Conservation (phyloP, 2,113 vertebrate genomes). For the Nycticryphes semicollaris region DNA sequence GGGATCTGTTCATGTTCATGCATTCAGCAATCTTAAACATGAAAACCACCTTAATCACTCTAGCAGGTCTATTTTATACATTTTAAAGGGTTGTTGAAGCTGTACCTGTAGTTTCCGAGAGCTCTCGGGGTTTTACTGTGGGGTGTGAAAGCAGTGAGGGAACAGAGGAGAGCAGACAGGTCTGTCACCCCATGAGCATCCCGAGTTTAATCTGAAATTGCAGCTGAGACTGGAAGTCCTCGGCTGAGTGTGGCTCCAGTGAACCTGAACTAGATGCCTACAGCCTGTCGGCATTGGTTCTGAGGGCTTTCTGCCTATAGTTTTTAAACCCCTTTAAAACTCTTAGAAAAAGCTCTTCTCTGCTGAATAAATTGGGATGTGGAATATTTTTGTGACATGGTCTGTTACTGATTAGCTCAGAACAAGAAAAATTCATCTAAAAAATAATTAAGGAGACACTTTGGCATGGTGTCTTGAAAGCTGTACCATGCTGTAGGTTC, state of each 20-base stretch:
- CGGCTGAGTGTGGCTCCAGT: not conserved
- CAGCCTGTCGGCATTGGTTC: not conserved
- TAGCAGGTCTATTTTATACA: not conserved
- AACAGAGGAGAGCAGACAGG: not conserved
- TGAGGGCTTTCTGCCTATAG: not conserved
- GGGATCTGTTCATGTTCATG: not conserved
- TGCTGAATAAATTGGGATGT: conserved; percentile 13
- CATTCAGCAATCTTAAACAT: not conserved
- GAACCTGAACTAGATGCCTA: not conserved
- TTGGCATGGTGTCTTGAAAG: conserved; percentile 42
- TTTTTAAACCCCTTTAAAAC: not conserved
- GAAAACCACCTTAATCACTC: not conserved
- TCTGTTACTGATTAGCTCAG: conserved; percentile 61
- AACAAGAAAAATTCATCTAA: conserved; percentile 64
- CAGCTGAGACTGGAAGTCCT: not conserved
- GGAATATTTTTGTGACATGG: conserved; percentile 39
- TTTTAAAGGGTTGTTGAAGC: not conserved
- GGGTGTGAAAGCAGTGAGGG: not conserved
- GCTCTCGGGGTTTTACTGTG: not conserved
- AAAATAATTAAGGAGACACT: conserved; percentile 61
- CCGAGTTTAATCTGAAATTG: not conserved
- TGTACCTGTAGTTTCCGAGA: not conserved
- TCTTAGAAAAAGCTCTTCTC: not conserved
- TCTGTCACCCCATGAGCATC: not conserved
- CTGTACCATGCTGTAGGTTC: conserved; percentile 27